A percentile compares a stretch with the other conserved stretches of the same genome.
phyloP scores from a whole-genome alignment of 35 echinoderm and acorn worm species.

The Heliocidaris tuberculata region DNA sequence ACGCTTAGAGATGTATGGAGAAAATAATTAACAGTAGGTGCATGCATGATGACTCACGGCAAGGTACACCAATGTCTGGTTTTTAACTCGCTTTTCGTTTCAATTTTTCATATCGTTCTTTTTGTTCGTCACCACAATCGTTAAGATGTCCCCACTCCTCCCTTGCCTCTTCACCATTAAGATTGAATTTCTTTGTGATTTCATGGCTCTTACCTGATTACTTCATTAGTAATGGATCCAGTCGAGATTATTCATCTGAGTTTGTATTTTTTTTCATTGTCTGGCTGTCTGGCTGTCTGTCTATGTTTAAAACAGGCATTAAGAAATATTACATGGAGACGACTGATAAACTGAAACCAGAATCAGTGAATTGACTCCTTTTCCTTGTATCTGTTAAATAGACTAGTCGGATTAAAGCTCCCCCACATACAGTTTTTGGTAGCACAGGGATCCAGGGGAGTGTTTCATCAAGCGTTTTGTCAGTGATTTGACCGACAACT shows the following conservation, averaged over 20 bases:
- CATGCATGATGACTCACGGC: not conserved
- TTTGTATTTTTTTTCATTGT: not conserved
- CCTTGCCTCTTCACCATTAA: not conserved
- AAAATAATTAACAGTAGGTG: not conserved
- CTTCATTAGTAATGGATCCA: not conserved
- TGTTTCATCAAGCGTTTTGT: too few relatives aligned
- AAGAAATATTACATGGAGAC: too few relatives aligned
- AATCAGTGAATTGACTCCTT: too few relatives aligned
- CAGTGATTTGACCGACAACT: too few relatives aligned
- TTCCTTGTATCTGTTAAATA: too few relatives aligned
- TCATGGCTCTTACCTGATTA: not conserved
- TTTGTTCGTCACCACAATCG: not conserved
- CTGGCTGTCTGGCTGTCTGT: too few relatives aligned
- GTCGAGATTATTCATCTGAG: not conserved
- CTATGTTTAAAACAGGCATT: too few relatives aligned
- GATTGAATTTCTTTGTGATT: not conserved
- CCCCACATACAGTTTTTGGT: too few relatives aligned
- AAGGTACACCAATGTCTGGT: not conserved
- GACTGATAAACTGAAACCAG: too few relatives aligned
- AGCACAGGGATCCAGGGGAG: too few relatives aligned
- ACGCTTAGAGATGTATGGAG: not conserved
- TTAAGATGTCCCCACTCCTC: not conserved
- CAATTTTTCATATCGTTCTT: not conserved
- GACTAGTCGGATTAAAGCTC: too few relatives aligned
- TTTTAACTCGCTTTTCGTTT: not conserved